Evolutionary conservation across 1,140 invertebrate genomes (phyloP).

Genomic region (Sesamia nonagrioides): DNA sequence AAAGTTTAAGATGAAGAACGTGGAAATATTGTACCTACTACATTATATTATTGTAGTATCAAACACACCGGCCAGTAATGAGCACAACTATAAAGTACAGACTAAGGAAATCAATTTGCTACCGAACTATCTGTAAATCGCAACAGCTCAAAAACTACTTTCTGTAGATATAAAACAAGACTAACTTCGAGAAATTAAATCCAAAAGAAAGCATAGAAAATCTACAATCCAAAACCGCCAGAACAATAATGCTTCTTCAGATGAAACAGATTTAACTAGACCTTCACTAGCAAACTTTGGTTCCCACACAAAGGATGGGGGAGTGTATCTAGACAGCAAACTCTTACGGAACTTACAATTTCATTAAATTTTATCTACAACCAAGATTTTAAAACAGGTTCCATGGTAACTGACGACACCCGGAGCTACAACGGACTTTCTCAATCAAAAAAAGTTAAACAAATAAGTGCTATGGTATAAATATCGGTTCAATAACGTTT

Average conservation of each 20-base stretch:
- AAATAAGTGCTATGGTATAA: slow-evolving; percentile 43
- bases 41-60: neutral
- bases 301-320: slow-evolving; percentile 47
- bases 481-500: slow-evolving; percentile 15
- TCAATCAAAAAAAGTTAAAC: slow-evolving; percentile 56
- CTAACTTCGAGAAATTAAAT: neutral
- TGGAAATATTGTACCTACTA: neutral
- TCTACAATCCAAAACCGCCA: neutral
- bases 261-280: neutral
- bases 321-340: slow-evolving; percentile 31
- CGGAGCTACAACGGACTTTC: slow-evolving; percentile 58
- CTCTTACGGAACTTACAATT: slow-evolving; percentile 67
- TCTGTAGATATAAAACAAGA: too few relatives aligned
- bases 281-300: slow-evolving; percentile 19
- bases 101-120: neutral
- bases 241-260: neutral
- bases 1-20: neutral
- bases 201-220: neutral
- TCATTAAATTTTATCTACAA: slow-evolving; percentile 64
- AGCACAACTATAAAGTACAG: neutral
- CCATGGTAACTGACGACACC: slow-evolving; percentile 54
- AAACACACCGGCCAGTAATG: neutral
- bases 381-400: slow-evolving; percentile 58
- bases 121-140: too few relatives aligned
- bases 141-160: too few relatives aligned